Evolutionary conservation across 64 coral and sea anemone genomes (phyloP).

Genomic region (Actinia tenebrosa): DNA sequence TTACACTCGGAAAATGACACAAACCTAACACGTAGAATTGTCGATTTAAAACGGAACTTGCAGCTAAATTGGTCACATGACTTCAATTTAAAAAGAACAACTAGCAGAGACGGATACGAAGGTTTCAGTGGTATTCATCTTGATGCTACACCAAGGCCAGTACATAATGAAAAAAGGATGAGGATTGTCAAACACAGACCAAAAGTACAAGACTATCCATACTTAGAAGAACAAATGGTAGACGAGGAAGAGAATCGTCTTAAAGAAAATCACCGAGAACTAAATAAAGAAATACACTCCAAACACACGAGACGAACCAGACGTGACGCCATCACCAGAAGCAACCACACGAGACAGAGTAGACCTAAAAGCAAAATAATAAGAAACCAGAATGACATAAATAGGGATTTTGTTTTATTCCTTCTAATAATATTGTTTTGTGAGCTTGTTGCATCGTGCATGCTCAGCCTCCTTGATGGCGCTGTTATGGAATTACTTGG

Average conservation of each 20-base stretch:
- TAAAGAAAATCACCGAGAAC: background rate
- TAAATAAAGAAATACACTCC: background rate
- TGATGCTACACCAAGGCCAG: background rate
- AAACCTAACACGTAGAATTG: background rate
- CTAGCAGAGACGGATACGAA: background rate
- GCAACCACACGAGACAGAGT: background rate
- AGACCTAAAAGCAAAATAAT: background rate
- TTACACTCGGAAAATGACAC: background rate
- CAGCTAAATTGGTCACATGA: background rate
- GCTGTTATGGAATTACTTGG: conserved; percentile 25
- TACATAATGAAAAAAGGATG: background rate
- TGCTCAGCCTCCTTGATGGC: conserved; percentile 31
- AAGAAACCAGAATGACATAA: background rate
- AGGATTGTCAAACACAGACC: background rate
- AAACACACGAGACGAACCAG: background rate
- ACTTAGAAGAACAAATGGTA: background rate
- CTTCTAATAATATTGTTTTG: conserved; percentile 18
- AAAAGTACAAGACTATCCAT: background rate
- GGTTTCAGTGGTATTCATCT: background rate
- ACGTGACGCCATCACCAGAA: background rate
- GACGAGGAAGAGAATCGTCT: background rate
- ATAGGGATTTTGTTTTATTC: background rate
- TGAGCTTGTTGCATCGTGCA: conserved; percentile 16
- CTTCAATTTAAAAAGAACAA: background rate
- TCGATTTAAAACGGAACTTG: background rate